phyloP scores from a whole-genome alignment of 2,113 vertebrate species.

The Urocitellus parryii region DNA sequence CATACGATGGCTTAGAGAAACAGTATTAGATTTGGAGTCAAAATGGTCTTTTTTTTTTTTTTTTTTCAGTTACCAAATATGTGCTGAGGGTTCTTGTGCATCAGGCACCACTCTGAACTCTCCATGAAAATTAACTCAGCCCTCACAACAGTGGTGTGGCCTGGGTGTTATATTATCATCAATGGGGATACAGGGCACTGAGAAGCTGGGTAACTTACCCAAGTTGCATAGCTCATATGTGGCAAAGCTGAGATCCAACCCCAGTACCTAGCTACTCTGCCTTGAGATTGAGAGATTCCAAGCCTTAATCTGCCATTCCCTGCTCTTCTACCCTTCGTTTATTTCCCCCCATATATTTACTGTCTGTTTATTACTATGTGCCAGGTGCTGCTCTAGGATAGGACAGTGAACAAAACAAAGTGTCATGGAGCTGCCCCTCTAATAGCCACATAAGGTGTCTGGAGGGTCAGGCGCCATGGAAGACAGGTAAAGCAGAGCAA shows the following conservation, averaged over 20 bases:
- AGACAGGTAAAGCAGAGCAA: neutral
- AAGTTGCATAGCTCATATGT: neutral
- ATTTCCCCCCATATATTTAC: neutral
- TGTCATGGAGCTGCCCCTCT: neutral
- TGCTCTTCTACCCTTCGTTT: neutral
- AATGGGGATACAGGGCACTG: neutral
- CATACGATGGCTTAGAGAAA: neutral
- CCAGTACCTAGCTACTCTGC: neutral
- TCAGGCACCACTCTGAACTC: neutral
- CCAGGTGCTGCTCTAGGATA: neutral
- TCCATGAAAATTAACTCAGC: neutral
- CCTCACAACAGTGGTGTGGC: neutral
- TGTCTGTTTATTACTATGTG: neutral
- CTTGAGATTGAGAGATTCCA: neutral
- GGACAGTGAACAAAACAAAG: neutral
- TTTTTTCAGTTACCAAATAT: neutral
- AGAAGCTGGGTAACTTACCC: neutral
- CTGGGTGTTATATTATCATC: neutral
- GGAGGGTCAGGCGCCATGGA: accelerated
- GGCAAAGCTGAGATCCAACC: neutral
- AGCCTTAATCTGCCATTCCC: neutral
- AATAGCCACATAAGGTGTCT: neutral
- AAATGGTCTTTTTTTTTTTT: no score
- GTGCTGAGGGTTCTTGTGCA: neutral
- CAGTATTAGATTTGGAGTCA: neutral